Percentiles rank a stretch among this genome's conserved stretches.
phyloP scores from a whole-genome alignment of 2,797 vertebrate genomes.

The Periophthalmus magnuspinnatus region DNA sequence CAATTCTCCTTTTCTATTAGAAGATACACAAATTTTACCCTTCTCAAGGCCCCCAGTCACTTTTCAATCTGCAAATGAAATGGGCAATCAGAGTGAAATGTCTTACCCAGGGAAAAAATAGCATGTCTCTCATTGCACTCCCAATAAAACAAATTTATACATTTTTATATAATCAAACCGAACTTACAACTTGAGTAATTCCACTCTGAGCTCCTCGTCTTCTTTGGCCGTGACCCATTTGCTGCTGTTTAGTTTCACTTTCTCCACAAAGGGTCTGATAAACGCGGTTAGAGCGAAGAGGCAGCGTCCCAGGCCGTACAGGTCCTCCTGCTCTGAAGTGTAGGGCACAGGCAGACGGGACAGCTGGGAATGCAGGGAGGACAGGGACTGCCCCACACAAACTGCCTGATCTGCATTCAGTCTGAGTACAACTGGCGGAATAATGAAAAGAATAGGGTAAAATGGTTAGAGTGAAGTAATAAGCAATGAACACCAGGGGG shows the following conservation, averaged over 20 bases:
- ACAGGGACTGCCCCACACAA: slow-evolving; percentile 80
- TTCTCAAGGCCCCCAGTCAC: no score
- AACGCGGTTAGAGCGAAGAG: slow-evolving; percentile 82
- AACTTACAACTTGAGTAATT: slow-evolving; percentile 90
- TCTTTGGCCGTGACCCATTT: slow-evolving; percentile 27
- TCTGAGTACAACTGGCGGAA: slow-evolving; percentile 79
- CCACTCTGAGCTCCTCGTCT: slow-evolving; percentile 78
- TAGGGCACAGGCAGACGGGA: slow-evolving; percentile 88
- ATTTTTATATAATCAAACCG: background rate
- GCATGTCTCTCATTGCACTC: background rate
- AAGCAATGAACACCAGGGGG: background rate
- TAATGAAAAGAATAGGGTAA: background rate
- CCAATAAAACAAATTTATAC: background rate
- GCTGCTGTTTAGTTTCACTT: slow-evolving; percentile 70
- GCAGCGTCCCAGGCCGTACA: slow-evolving; percentile 82
- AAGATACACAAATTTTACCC: no score
- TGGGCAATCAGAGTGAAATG: no score
- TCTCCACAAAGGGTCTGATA: slow-evolving; percentile 82
- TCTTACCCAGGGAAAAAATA: no score
- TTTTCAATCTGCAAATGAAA: no score
- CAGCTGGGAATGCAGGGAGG: slow-evolving; percentile 84
- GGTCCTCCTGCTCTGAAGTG: slow-evolving; percentile 82
- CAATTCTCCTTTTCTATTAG: no score
- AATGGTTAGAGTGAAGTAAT: background rate
- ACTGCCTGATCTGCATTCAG: slow-evolving; percentile 79